Evolutionary conservation across 2,888 invertebrate genomes (phyloP).

Genomic region (Lasioglossum calceatum): DNA sequence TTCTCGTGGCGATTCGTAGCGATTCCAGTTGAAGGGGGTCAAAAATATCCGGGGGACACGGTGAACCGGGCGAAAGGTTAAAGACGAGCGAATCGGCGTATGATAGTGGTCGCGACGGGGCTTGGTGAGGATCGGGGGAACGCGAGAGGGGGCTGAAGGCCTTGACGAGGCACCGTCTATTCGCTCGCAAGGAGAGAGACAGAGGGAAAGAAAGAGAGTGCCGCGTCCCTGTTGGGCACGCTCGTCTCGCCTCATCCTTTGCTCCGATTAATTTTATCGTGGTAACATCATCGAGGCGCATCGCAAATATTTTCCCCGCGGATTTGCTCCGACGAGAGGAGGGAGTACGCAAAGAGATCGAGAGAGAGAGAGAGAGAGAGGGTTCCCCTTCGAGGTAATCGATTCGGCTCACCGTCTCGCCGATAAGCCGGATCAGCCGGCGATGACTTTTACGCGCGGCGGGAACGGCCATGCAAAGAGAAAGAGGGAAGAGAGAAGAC

Average conservation of each 20-base stretch:
- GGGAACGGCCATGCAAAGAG: neutral
- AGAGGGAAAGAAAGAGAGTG: neutral
- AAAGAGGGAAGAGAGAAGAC: neutral
- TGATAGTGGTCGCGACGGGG: conserved; percentile 46
- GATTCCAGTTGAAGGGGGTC: conserved; percentile 36
- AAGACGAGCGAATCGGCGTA: conserved; percentile 57
- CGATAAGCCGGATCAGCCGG: conserved; percentile 59
- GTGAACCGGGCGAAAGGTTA: conserved; percentile 54
- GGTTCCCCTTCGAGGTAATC: conserved; percentile 53
- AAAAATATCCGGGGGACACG: conserved; percentile 58
- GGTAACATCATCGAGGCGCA: conserved; percentile 52
- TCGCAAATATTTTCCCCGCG: conserved; percentile 57
- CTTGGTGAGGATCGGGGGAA: conserved; percentile 49
- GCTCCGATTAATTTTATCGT: conserved; percentile 70
- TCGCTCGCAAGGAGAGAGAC: conserved; percentile 37
- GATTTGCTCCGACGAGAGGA: conserved; percentile 17
- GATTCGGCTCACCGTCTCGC: conserved; percentile 58
- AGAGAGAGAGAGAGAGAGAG: neutral
- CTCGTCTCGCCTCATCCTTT: conserved; percentile 50
- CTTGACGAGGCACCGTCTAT: conserved; percentile 75
- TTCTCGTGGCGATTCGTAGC: neutral
- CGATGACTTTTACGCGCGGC: conserved; percentile 55
- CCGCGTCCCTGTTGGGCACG: conserved; percentile 28
- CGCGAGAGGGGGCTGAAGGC: conserved; percentile 53
- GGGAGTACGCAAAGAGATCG: neutral